Percentiles rank a stretch among this genome's conserved stretches.
These are phyloP conservation scores for Mellivora capensis DNA, from an alignment of 2,113 vertebrate species.

Conservation along the genomic window DNA sequence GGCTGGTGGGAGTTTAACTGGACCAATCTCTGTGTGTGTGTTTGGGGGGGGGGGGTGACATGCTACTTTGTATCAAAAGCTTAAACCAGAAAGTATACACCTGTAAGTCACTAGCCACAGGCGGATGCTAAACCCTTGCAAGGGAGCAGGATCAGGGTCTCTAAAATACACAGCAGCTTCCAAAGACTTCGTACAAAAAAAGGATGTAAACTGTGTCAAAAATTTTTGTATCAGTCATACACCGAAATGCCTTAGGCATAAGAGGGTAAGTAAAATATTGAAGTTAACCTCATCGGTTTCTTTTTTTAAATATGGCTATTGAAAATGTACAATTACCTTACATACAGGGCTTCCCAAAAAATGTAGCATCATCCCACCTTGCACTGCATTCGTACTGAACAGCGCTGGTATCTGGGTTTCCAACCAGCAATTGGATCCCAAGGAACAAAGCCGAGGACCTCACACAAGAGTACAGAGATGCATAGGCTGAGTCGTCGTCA, in stretches of 20 bases:
- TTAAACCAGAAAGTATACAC: background rate
- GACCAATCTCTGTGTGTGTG: background rate
- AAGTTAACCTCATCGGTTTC: background rate
- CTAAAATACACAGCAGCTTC: background rate
- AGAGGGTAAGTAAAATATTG: background rate
- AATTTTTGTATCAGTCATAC: background rate
- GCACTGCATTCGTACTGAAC: fast-evolving
- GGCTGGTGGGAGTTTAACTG: background rate
- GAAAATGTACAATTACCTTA: background rate
- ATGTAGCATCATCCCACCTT: background rate
- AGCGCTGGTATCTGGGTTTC: fast-evolving
- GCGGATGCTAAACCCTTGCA: background rate
- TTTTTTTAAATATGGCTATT: background rate
- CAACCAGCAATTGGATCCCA: background rate
- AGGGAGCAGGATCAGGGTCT: background rate
- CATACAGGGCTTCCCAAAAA: background rate
- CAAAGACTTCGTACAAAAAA: background rate
- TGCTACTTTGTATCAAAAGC: background rate
- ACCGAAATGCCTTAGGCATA: background rate
- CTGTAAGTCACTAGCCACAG: background rate
- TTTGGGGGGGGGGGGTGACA: background rate
- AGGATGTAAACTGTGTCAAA: background rate
- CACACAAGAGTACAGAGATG: background rate
- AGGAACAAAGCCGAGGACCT: background rate
- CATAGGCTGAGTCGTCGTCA: background rate